Base-by-base conservation (phyloP, 2,888 invertebrate genomes). In the Harpagoxenus sublaevis region DNA sequence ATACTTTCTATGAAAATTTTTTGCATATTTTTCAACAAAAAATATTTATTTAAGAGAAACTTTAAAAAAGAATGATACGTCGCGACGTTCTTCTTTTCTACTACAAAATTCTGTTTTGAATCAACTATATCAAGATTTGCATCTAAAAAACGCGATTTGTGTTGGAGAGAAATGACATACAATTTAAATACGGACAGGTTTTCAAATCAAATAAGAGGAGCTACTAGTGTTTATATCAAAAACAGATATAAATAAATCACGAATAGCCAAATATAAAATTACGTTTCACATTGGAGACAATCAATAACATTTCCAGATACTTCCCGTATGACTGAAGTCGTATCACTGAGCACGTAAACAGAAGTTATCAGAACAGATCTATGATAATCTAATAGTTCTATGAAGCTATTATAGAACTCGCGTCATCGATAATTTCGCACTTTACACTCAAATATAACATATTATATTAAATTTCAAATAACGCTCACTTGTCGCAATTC, bases 401-500 rank as follows among this genome's bases (percentile, higher is more conserved):
- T 3, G 0, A 48, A 9, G 10, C n/a, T 9, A 35, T 74, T 31
- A 74, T 15, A 3, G 2, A 62, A 45, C n/a, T 23, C 8, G n/a
- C 8, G n/a, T 35, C 31, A 53, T 35, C 9, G 4, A 18, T 10
- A 51, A 65, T 10, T 35, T 66, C 9, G 4, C 51, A 66, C 12
- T 12, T 39, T 6, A 39, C 23, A 77, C 4, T 0, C 18, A 28
- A 77, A 39, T 77, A 66, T 39, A 75, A 39, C 35, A 48, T 63
- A 53, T 57, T 53, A 28, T 65, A 45, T 45, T 35, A 31, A 55
- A 77, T 39, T 53, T 65, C 18, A 42, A 66, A 10, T 39, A 35
- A 28, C 9, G 60, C 87, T 87, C 48, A 88, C 88, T 31, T 77
- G 62, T 10, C 23, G 45, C n/a, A 45, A 8, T 28, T 85, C 31